phyloP scores from a whole-genome alignment of 2,113 vertebrate species.

The Phasianus colchicus region DNA sequence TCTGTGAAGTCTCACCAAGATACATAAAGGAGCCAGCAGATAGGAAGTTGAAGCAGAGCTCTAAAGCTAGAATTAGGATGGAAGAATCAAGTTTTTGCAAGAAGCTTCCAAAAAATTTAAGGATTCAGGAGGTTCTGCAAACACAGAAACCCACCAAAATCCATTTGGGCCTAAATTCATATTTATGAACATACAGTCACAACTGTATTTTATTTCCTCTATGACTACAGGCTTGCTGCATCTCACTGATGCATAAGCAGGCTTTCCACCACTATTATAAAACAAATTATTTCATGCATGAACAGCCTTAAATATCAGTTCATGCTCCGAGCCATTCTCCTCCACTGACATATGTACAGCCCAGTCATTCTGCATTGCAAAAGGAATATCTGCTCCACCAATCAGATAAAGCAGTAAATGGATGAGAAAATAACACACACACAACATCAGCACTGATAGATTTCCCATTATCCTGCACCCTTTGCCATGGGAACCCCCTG shows the following conservation, averaged over 20 bases:
- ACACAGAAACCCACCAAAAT: background rate
- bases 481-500: background rate
- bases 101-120: fast-evolving
- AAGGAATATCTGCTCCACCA: background rate
- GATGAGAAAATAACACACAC: background rate
- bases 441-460: background rate
- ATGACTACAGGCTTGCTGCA: slow-evolving; percentile 36
- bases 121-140: background rate
- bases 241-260: background rate
- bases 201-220: background rate
- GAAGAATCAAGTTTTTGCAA: background rate
- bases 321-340: slow-evolving; percentile 57
- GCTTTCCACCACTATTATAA: slow-evolving; percentile 40
- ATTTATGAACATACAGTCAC: slow-evolving; percentile 16
- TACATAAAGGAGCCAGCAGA: background rate
- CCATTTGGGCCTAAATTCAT: background rate
- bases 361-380: background rate
- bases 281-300: slow-evolving; percentile 59
- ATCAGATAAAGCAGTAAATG: background rate
- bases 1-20: background rate
- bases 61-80: background rate
- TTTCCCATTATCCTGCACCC: background rate
- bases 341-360: slow-evolving; percentile 47
- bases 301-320: slow-evolving; percentile 43
- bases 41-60: background rate